Conservation (phyloP, 1,140 invertebrate genomes). For the Plodia interpunctella region DNA sequence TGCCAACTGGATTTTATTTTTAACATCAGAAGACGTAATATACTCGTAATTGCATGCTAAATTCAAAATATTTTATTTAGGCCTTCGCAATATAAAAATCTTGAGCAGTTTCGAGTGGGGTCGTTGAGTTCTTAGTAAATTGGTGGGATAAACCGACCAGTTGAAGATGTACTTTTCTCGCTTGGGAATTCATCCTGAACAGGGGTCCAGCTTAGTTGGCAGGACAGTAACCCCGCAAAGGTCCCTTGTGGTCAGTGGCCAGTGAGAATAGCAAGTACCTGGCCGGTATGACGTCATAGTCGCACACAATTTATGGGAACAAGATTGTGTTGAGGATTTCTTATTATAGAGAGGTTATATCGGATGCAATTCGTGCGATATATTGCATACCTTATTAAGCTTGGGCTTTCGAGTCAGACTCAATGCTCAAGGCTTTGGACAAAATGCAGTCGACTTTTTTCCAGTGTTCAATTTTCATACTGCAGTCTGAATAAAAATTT, state of each 20-base stretch:
- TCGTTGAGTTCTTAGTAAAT: constrained; percentile 3
- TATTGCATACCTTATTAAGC: not conserved
- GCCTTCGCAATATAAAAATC: too few species aligned
- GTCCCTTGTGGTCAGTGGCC: constrained; percentile 70
- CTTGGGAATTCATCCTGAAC: constrained; percentile 18
- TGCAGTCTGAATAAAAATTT: too few species aligned
- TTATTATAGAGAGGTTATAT: not conserved
- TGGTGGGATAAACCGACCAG: not conserved
- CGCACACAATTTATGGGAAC: constrained; percentile 28
- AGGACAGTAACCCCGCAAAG: constrained; percentile 71
- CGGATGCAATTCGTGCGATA: not conserved
- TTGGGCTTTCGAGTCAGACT: too few species aligned
- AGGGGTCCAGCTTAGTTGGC: constrained; percentile 45
- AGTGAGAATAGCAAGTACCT: constrained; percentile 67
- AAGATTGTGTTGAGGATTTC: constrained; percentile 10
- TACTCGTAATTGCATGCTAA: too few species aligned
- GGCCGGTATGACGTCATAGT: constrained; percentile 52
- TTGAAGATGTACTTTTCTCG: not conserved
- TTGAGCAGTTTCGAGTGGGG: not conserved
- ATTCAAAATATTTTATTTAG: too few species aligned
- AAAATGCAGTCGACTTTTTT: too few species aligned
- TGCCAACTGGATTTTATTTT: too few species aligned
- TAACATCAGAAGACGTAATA: too few species aligned
- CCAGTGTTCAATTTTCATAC: too few species aligned
- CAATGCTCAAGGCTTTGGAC: too few species aligned